Evolutionary conservation across 2,113 vertebrate genomes (phyloP), one percentile per base, ranked within the genome.

Genomic region (Oxyruncus cristatus): DNA sequence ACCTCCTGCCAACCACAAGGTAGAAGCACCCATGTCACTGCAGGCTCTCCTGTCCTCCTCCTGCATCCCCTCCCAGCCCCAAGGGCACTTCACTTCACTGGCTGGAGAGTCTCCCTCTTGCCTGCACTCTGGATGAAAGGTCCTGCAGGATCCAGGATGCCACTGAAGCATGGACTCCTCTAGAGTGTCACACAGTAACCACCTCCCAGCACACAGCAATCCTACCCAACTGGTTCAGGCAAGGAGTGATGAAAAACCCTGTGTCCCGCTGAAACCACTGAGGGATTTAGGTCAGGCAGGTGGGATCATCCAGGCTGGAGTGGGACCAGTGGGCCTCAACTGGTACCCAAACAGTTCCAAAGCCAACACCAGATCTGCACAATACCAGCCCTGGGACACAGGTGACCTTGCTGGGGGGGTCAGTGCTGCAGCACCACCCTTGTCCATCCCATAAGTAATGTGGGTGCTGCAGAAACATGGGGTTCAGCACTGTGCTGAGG

Each of bases 1-100:
- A 92, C 47, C 24, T 75, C 52, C 35, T 20, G 35, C 14, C 1
- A 4, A 67, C 23, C 33, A 55, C 1, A 1, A 37, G 21, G 33
- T 47, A 18, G 49, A 90, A 63, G 62, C 35, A 37, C 11, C 37
- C 35, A 5, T 2, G 3, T 11, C 1, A 2, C 49, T 67, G 39
- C 28, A 59, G 41, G 27, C 14, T 56, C 49, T 92, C 11, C 39
- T 85, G 79, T 76, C 33, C 11, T 58, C 27, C n/a, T 78, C 15
- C 61, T 65, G 30, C 44, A 59, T 39, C 41, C 44, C 12, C 26
- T 67, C 9, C 5, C 0, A 0, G n/a, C 10, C 32, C 17, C 0
- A 2, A 33, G 26, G 47, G 13, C 47, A 53, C 37, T 19, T 89
- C 77, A 55, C 2, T 5, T 12, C 2, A 1, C 42, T 50, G 22